These are phyloP conservation scores for Fulica atra DNA, from an alignment of 2,113 vertebrate genomes.

Conservation along the genomic window DNA sequence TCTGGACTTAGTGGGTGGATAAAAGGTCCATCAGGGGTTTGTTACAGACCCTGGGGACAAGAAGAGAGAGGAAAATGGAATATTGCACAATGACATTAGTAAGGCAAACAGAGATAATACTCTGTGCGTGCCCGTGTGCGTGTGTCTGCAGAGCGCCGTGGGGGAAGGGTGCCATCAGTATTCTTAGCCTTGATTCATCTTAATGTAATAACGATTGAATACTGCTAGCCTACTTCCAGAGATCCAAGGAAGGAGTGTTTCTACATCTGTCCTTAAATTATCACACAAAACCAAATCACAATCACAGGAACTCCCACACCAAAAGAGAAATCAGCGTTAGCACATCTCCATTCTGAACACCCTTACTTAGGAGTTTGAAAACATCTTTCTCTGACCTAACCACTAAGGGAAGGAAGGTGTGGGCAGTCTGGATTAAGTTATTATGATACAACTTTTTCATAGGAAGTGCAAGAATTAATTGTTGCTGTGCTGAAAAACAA, in stretches of 20 bases:
- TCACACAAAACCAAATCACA: background rate
- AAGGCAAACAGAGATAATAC: constrained; percentile 55
- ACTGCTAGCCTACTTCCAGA: constrained; percentile 9
- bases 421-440: background rate
- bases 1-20: constrained; percentile 70
- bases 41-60: constrained; percentile 48
- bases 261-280: constrained; percentile 46
- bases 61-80: constrained; percentile 60
- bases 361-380: background rate
- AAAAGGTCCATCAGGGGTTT: constrained; percentile 65
- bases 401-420: background rate
- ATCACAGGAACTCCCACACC: background rate
- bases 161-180: constrained; percentile 15
- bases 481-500: background rate
- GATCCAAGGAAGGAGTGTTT: constrained; percentile 3
- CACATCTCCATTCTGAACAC: background rate
- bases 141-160: background rate
- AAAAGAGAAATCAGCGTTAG: background rate
- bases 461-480: background rate
- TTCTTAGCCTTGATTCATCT: constrained; percentile 27
- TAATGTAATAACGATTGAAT: constrained; percentile 18
- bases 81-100: constrained; percentile 47
- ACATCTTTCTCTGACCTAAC: background rate
- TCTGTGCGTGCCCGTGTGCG: background rate
- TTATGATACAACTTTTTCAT: background rate